Percentiles rank a stretch among this genome's conserved stretches.
Evolutionary conservation across 1,140 invertebrate genomes (phyloP).

Genomic region (Gryon sp.): DNA sequence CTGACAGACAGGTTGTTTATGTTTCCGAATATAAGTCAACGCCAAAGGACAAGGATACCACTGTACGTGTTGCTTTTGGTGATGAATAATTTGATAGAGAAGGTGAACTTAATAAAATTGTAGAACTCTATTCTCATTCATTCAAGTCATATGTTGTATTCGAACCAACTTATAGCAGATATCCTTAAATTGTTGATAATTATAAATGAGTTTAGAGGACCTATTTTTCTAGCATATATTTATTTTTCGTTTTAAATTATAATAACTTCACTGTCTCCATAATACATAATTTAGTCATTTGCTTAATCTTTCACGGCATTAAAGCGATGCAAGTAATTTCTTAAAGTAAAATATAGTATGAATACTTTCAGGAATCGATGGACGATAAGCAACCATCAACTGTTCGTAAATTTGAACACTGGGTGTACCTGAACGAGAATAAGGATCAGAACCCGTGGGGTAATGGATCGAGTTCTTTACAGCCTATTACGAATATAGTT

Average conservation of each 20-base stretch:
- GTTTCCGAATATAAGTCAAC: slow-evolving; percentile 75
- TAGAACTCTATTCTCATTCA: background rate
- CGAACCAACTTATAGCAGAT: no score
- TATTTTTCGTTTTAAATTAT: no score
- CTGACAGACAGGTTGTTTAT: slow-evolving; percentile 75
- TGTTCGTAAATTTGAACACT: slow-evolving; percentile 68
- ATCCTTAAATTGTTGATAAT: no score
- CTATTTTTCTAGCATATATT: no score
- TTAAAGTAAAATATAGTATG: no score
- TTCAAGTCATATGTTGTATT: background rate
- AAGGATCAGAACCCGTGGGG: slow-evolving; percentile 71
- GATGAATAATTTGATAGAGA: slow-evolving; percentile 7
- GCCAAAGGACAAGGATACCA: slow-evolving; percentile 52
- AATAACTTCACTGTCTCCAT: no score
- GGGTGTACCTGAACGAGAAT: slow-evolving; percentile 70
- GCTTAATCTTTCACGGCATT: no score
- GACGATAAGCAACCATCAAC: slow-evolving; percentile 26
- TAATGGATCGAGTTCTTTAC: slow-evolving; percentile 68
- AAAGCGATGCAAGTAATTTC: no score
- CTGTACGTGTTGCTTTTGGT: slow-evolving; percentile 40
- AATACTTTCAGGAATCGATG: slow-evolving; percentile 14
- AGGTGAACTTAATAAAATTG: slow-evolving; percentile 7
- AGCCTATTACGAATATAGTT: slow-evolving; percentile 69
- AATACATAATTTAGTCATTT: no score
- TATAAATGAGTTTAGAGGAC: no score